Evolutionary conservation across 2,797 vertebrate species (phyloP), one percentile per base, ranked within the genome.

Genomic region (Manis crassicaudata): DNA sequence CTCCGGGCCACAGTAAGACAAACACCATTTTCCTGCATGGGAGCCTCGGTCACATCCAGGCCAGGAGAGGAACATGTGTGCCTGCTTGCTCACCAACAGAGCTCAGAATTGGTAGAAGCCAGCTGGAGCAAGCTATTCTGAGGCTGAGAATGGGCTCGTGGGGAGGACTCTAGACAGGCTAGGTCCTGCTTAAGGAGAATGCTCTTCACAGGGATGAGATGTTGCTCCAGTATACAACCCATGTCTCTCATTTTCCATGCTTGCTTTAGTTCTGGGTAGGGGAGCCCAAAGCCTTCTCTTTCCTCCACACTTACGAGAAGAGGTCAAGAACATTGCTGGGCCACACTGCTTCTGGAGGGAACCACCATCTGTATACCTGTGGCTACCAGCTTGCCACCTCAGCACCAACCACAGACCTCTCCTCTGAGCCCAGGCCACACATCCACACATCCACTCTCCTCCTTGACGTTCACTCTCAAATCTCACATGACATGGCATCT

Each of bases 301-400:
- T 18, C 18, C 60, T 72, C 58, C 27, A 16, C 5, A 9, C 13
- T 2, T n/a, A 6, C 3, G 6, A 79, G 13, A 63, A 27, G 13
- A 60, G 25, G 0, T 40, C 17, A 63, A 46, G 76, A 87, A 50
- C 9, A 81, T 1, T 2, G 5, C 82, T 13, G 32, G 21, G 68
- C 7, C 70, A 43, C 0, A 0, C 25, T 20, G 5, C 27, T 35
- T 40, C 40, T 5, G 6, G 11, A 3, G 35, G 46, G 35, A 37
- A 5, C 43, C 7, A 46, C 70, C 50, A 73, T n/a, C 54, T 37
- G n/a, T 32, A 10, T 14, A 21, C 2, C 18, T 77, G 12, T 7
- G 23, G 43, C 25, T 5, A 35, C 52, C 58, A 83, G 12, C 35
- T 70, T 62, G 29, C n/a, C 82, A 58, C 37, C 21, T 20, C 1